Evolutionary conservation across 2,797 vertebrate genomes (phyloP).

Genomic region (Oryzias sinensis): DNA sequence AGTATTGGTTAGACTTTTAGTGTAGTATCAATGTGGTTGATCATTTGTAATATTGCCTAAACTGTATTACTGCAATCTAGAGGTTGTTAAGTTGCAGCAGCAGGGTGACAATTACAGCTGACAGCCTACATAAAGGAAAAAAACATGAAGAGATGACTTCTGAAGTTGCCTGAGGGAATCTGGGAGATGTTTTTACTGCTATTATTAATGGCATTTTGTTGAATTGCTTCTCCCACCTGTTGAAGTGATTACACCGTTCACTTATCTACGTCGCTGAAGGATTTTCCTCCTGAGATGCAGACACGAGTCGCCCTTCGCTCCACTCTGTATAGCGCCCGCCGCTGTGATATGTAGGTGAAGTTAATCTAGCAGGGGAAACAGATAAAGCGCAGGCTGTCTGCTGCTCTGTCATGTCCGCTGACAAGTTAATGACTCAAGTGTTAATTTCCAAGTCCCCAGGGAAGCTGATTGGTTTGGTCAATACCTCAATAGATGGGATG

Average conservation of each 20-base stretch:
- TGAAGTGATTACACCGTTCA: conserved; percentile 23
- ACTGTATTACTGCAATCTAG: conserved; percentile 29
- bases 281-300: conserved; percentile 38
- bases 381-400: conserved; percentile 41
- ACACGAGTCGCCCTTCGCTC: conserved; percentile 54
- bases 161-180: conserved; percentile 17
- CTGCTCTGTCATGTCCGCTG: conserved; percentile 28
- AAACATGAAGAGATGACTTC: conserved; percentile 3
- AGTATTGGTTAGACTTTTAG: conserved; percentile 58
- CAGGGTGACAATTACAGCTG: not conserved
- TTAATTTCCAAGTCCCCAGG: conserved; percentile 9
- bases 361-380: conserved; percentile 47
- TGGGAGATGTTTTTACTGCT: conserved; percentile 30
- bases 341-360: conserved; percentile 27
- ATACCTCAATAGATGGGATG: conserved; percentile 16
- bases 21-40: conserved; percentile 78
- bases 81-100: not conserved
- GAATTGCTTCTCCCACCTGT: conserved; percentile 12
- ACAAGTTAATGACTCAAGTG: conserved; percentile 38
- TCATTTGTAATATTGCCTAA: conserved; percentile 68
- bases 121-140: conserved; percentile 4
- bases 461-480: conserved; percentile 25
- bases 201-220: conserved; percentile 22
- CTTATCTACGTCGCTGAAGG: conserved; percentile 47
- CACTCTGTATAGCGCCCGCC: conserved; percentile 25